phyloP scores from a whole-genome alignment of 2,888 invertebrate species.

The Urechis unicinctus region DNA sequence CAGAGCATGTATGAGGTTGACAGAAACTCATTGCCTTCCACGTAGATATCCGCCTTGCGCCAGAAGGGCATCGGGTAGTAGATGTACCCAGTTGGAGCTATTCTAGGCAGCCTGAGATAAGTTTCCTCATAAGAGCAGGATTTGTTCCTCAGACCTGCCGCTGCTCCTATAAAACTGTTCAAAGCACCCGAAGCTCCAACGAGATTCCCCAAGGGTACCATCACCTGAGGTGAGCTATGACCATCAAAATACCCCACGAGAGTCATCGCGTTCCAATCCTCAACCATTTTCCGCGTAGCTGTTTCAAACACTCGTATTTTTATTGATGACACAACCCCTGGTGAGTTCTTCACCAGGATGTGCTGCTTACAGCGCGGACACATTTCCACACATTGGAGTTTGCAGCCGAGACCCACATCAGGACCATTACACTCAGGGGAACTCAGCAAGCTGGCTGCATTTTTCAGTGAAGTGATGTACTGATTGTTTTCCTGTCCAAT shows the following conservation, averaged over 20 bases:
- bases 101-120: background rate
- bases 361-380: constrained; percentile 3
- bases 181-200: constrained; percentile 18
- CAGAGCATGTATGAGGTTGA: constrained; percentile 10
- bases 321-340: constrained; percentile 16
- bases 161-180: constrained; percentile 20
- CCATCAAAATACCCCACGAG: constrained; percentile 16
- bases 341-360: constrained; percentile 2
- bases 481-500: too few relatives aligned
- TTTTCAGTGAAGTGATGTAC: background rate
- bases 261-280: constrained; percentile 20
- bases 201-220: constrained; percentile 19
- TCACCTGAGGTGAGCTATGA: constrained; percentile 12
- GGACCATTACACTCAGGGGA: constrained; percentile 13
- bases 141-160: constrained; percentile 11
- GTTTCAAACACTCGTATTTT: constrained; percentile 16
- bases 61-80: constrained; percentile 25
- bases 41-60: constrained; percentile 9
- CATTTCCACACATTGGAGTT: constrained; percentile 8
- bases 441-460: constrained; percentile 1
- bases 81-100: constrained; percentile 18
- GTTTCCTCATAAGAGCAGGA: constrained; percentile 11
- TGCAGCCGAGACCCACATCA: constrained; percentile 2
- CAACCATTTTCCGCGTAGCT: constrained; percentile 2
- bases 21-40: constrained; percentile 5